Percentiles rank a stretch among this genome's conserved stretches.
Evolutionary conservation across 2,113 vertebrate species (phyloP).

Genomic region (Capra hircus): DNA sequence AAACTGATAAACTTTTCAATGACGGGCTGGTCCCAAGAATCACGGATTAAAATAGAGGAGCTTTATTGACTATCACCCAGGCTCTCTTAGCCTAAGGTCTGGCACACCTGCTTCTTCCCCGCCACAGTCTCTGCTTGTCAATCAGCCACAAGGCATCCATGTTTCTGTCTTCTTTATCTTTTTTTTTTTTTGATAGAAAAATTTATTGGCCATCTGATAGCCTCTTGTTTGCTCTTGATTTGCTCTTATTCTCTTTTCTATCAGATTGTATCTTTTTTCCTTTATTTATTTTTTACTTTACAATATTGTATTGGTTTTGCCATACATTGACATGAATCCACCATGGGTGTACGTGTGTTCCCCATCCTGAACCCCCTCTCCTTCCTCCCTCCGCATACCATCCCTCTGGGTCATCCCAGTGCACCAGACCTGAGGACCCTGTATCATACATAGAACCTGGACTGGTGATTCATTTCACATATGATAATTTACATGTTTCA

Average conservation of each 20-base stretch:
- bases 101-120: background rate
- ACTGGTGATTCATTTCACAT: too few relatives aligned
- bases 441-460: too few relatives aligned
- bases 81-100: background rate
- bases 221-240: background rate
- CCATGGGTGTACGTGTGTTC: too few relatives aligned
- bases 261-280: background rate
- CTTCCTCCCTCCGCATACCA: too few relatives aligned
- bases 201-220: background rate
- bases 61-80: background rate
- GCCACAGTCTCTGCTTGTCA: background rate
- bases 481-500: too few relatives aligned
- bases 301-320: too few relatives aligned
- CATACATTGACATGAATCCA: too few relatives aligned
- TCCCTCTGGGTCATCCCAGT: too few relatives aligned
- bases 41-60: background rate
- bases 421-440: too few relatives aligned
- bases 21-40: background rate
- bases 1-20: background rate
- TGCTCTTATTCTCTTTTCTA: background rate
- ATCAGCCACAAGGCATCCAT: background rate
- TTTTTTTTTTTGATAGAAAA: background rate
- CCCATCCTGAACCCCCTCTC: too few relatives aligned
- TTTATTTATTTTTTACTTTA: too few relatives aligned
- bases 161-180: background rate